Evolutionary conservation across 2,113 vertebrate genomes (phyloP).

Genomic region (Erythrolamprus reginae): DNA sequence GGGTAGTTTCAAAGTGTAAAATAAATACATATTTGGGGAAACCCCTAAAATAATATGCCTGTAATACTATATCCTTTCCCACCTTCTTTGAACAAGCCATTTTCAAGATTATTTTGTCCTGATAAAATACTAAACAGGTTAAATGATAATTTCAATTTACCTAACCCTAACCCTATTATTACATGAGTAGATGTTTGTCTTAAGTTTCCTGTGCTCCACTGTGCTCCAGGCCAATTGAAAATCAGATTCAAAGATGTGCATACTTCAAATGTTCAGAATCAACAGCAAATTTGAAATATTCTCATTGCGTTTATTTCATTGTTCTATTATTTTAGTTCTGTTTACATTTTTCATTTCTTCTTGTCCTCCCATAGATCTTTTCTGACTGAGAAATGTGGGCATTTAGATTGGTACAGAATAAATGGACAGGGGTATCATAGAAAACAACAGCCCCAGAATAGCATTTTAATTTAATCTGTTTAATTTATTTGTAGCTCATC

Average conservation of each 20-base stretch:
- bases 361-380: background rate
- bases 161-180: no score
- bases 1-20: background rate
- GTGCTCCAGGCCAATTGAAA: no score
- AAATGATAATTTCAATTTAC: background rate
- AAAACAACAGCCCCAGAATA: background rate
- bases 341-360: no score
- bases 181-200: no score
- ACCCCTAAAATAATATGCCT: background rate
- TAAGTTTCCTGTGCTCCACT: no score
- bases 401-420: background rate
- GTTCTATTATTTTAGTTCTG: no score
- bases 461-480: background rate
- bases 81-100: background rate
- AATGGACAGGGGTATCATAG: background rate
- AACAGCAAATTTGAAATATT: no score
- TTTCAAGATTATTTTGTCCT: background rate
- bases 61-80: background rate
- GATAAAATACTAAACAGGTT: constrained; percentile 1
- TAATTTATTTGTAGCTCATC: background rate
- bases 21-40: background rate
- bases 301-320: no score
- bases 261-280: no score
- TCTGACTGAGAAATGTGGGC: background rate
- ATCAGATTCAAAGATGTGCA: no score